Conservation (phyloP, 2,797 vertebrate species). For the Urocyon cinereoargenteus region DNA sequence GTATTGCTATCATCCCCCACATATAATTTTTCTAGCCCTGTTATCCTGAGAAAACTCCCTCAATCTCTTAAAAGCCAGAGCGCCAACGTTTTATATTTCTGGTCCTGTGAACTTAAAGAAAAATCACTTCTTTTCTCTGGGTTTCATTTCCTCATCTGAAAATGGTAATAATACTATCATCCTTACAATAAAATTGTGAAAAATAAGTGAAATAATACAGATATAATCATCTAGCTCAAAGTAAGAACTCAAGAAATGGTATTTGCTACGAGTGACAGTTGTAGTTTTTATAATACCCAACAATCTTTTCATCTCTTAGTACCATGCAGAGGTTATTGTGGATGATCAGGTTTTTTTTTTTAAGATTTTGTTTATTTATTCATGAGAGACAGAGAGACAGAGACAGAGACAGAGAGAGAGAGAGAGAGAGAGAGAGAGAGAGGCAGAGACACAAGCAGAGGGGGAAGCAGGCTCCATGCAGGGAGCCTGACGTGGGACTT, state of each 20-base stretch:
- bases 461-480: no score
- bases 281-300: neutral
- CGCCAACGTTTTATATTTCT: neutral
- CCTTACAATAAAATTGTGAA: neutral
- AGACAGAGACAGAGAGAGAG: no score
- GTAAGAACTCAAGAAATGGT: conserved; percentile 5
- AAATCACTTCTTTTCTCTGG: neutral
- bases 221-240: neutral
- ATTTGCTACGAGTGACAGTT: neutral
- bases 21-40: neutral
- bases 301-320: neutral
- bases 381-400: no score
- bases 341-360: neutral
- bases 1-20: neutral
- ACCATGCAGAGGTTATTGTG: neutral
- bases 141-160: neutral
- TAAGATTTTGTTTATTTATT: no score
- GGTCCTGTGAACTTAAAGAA: neutral
- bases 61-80: neutral
- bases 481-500: no score
- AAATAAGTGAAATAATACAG: conserved; percentile 7
- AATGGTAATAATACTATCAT: neutral
- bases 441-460: no score
- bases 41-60: neutral
- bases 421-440: no score